Evolutionary conservation across 2,797 vertebrate genomes (phyloP), one percentile per base, ranked within the genome.

Genomic region (Scarus forsteni): DNA sequence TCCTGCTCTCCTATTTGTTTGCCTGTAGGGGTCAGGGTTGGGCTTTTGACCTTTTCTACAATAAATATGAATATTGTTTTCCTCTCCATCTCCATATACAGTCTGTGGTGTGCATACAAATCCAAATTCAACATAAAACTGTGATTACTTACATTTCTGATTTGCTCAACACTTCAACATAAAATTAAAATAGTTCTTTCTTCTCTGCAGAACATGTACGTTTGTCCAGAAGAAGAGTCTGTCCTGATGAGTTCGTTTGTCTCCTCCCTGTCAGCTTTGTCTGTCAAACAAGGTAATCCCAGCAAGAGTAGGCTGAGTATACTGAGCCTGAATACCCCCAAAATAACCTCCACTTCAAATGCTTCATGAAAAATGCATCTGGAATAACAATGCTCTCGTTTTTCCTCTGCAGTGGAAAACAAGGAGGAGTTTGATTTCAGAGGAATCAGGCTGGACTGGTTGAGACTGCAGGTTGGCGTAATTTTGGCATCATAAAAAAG

Each of bases 221-320:
- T 99, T 36, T 99, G 97, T 88, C 97, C 97, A 3, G 97, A 99
- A 74, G 97, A 98, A 68, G 97, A 99, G 68, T 98, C 97, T 0
- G 75, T 98, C 63, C 95, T 99, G 69, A 90, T 97, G 91, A 97
- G 93, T 0, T 96, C 97, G 0, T 97, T 99, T 8, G 97, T 99
- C 69, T 97, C 94, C 43, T 92, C 89, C 5, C 87, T 99, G 59
- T 96, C 96, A 1, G 90, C 93, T 50, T 92, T 99, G 52, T 95
- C 93, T 13, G 15, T 95, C 80, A 98, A 97, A 87, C 96, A 96
- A 95, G 95, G 97, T 97, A 83, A 70, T 40, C 8, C 57, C 18
- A 50, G 11, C 7, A 38, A 12, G 36, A 4, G 8, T 7, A 3
- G 9, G 4, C 34, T 18, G 19, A 61, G 18, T 14, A 39, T 7